A percentile compares a stretch with the other conserved stretches of the same genome.
Conservation (phyloP, 2,888 invertebrate genomes). For the Diogma glabrata region DNA sequence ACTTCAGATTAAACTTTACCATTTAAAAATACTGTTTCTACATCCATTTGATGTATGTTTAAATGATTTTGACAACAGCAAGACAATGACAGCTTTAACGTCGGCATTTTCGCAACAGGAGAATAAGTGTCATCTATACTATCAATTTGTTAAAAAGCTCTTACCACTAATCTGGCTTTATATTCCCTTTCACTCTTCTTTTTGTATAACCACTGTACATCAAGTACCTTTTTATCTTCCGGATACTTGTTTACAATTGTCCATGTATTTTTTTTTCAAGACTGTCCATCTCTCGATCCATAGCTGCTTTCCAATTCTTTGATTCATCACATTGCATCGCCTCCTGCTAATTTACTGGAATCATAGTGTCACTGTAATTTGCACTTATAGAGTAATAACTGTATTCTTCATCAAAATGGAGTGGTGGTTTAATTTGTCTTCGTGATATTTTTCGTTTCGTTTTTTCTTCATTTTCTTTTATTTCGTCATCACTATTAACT, state of each 20-base stretch:
- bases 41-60: slow-evolving; percentile 13
- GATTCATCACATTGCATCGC: no score
- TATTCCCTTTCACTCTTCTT: slow-evolving; percentile 19
- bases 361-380: no score
- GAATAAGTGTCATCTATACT: slow-evolving; percentile 18
- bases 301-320: no score
- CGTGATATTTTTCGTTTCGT: slow-evolving; percentile 14
- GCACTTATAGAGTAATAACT: slow-evolving; percentile 23
- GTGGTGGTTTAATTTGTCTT: slow-evolving; percentile 15
- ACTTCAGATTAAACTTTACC: slow-evolving; percentile 17
- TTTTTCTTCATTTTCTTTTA: not conserved
- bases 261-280: no score
- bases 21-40: slow-evolving; percentile 20
- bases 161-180: slow-evolving; percentile 19
- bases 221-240: no score
- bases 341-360: no score
- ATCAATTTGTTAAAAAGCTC: slow-evolving; percentile 19
- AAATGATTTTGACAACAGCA: slow-evolving; percentile 21
- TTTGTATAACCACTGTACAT: no score
- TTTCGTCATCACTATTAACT: slow-evolving; percentile 9
- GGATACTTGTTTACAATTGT: no score
- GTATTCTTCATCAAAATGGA: slow-evolving; percentile 20
- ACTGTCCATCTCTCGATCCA: no score
- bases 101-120: slow-evolving; percentile 22
- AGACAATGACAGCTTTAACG: slow-evolving; percentile 25